Base-by-base conservation (phyloP, 1,140 invertebrate species). In the Dendrolimus punctatus region DNA sequence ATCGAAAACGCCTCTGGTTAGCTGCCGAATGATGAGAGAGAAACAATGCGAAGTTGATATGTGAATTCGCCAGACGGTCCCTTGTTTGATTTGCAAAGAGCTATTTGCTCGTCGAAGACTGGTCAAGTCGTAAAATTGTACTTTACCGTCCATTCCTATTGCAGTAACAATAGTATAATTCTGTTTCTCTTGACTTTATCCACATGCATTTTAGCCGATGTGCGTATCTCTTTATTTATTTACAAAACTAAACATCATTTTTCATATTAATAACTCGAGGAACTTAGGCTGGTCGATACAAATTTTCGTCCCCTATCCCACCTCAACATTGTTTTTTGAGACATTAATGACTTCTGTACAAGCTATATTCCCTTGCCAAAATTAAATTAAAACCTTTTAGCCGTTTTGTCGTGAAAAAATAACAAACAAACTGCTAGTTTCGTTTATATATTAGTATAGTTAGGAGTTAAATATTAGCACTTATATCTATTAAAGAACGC, bases 1-100 rank as follows among this genome's bases (percentile, higher is more conserved):
- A 84, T 86, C 78, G 80, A 84, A 84, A 86, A 78, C 80, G 83
- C 80, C 80, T 84, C 74, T 77, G 77, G 75, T 81, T 76, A 79
- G 71, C 65, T 23, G 64, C 70, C 62, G 65, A 76, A 73, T 73
- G 72, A 78, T 77, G 69, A 62, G 74, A 73, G 76, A 66, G 78
- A 78, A 82, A 85, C 79, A 80, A 83, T 85, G 77, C 73, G 68
- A 81, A 76, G 82, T 82, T 80, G 83, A 86, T 84, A 80, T 81
- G 80, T 83, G 73, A 75, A 82, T 76, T 75, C 64, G 75, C 68
- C 66, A 81, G 76, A 74, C 80, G 72, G 71, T 73, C 80, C 72
- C 77, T 82, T 82, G 82, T 86, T 84, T 86, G 80, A 84, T 82
- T 86, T 82, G 78, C 80, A 76, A 81, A 83, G 79, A 80, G 79